These are phyloP conservation scores for Boleophthalmus pectinirostris DNA, from an alignment of 2,113 vertebrate species.

Conservation along the genomic window DNA sequence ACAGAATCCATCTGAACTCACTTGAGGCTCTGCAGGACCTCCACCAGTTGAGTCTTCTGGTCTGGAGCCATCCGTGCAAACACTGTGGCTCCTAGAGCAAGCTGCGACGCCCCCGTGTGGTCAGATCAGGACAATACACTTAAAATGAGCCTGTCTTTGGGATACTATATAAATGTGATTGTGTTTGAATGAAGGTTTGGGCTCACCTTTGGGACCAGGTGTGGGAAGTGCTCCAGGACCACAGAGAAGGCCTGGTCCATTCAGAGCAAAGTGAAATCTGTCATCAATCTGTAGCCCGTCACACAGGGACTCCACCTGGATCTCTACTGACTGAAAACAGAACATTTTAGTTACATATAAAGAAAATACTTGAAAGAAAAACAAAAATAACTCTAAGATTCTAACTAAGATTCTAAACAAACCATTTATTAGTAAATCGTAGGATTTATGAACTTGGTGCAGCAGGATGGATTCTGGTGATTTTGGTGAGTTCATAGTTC, in stretches of 20 bases:
- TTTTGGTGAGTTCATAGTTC: too few relatives aligned
- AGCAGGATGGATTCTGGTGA: too few relatives aligned
- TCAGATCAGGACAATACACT: slow-evolving; percentile 16
- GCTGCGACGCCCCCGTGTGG: slow-evolving; percentile 68
- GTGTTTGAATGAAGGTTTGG: neutral
- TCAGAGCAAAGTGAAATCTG: slow-evolving; percentile 91
- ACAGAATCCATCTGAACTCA: slow-evolving; percentile 71
- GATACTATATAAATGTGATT: too few relatives aligned
- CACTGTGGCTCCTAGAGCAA: slow-evolving; percentile 87
- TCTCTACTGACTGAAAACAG: slow-evolving; percentile 78
- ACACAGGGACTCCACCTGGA: slow-evolving; percentile 77
- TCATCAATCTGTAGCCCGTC: slow-evolving; percentile 69
- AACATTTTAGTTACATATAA: too few relatives aligned
- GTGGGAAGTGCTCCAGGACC: slow-evolving; percentile 91
- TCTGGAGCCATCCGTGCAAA: slow-evolving; percentile 97
- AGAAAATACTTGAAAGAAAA: too few relatives aligned
- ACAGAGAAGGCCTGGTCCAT: slow-evolving; percentile 89
- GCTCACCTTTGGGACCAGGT: slow-evolving; percentile 89
- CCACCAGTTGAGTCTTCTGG: slow-evolving; percentile 96
- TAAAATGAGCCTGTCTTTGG: too few relatives aligned
- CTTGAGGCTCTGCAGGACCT: slow-evolving; percentile 94
- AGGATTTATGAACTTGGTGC: too few relatives aligned
- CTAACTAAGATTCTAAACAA: too few relatives aligned
- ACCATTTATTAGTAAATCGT: too few relatives aligned
- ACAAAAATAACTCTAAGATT: too few relatives aligned